Percentiles rank a stretch among this genome's conserved stretches.
phyloP scores from a whole-genome alignment of 2,888 invertebrate species.

The Acanthosoma haemorrhoidale region DNA sequence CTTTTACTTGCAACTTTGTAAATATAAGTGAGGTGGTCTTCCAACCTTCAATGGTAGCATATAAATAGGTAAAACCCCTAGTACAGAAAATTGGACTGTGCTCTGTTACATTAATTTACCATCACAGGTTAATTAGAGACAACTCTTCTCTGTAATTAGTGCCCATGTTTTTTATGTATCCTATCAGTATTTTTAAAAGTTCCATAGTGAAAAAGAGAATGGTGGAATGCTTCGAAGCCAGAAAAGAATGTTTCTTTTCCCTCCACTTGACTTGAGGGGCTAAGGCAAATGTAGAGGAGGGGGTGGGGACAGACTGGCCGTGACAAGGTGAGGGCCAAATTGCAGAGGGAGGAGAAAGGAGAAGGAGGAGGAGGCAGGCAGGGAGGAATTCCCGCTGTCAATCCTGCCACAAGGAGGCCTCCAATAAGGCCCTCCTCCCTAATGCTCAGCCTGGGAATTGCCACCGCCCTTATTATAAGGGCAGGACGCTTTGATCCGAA shows the following conservation, averaged over 20 bases:
- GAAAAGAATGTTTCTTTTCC: neutral
- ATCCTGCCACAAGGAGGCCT: constrained; percentile 1
- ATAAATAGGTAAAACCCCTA: no score
- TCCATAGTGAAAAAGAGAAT: no score
- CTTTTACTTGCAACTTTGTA: no score
- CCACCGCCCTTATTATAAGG: constrained; percentile 24
- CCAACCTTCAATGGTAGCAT: no score
- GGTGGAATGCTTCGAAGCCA: no score
- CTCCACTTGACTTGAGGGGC: neutral
- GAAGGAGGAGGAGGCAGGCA: neutral
- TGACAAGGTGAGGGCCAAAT: constrained; percentile 8
- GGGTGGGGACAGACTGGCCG: neutral
- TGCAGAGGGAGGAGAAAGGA: neutral
- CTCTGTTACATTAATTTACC: no score
- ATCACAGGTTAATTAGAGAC: no score
- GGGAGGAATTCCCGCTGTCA: constrained; percentile 3
- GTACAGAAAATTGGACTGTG: no score
- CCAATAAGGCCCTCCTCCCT: constrained; percentile 12
- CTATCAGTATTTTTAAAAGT: no score
- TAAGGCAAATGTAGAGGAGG: constrained; percentile 5
- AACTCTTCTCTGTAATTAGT: no score
- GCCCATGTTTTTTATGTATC: no score
- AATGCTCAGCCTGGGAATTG: neutral
- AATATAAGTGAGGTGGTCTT: no score
- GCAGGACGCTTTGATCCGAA: constrained; percentile 14